Evolutionary conservation across 2,113 vertebrate species (phyloP), one percentile per base, ranked within the genome.

Genomic region (Heterocephalus glaber): DNA sequence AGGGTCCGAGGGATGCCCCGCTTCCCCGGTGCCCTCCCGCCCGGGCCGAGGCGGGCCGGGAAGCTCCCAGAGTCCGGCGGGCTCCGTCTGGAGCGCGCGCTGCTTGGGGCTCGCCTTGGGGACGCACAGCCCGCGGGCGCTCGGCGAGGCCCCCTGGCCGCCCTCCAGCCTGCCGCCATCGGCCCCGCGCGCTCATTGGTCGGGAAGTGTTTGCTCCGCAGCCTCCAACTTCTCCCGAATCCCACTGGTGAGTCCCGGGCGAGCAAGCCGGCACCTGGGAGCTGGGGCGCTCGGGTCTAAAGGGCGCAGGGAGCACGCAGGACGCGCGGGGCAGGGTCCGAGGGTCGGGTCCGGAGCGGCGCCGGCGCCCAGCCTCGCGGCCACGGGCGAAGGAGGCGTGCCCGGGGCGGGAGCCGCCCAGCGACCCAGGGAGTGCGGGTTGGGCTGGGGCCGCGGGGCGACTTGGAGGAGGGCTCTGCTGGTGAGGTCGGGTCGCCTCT

Each of bases 141-240:
- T 12, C 91, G 12, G 72, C 86, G 5, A 61, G 52, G 90, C 76
- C 60, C 66, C 47, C 44, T 3, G 8, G 54, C 24, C 26, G 80
- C 84, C n/a, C 47, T 33, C 41, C 74, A 35, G 70, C 47, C 70
- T 44, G 33, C 74, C 19, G 22, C 81, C 52, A n/a, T 63, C 38
- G 86, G 96, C 95, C 89, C 70, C 76, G 93, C 61, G 95, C 93
- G 70, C 94, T 92, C 94, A 95, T 91, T 89, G 95, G 96, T 90
- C 86, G 89, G 91, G 79, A 96, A 63, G 95, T 35, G 96, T 88
- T 54, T 66, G 96, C 79, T 96, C 95, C 0, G 96, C 96, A 79
- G 90, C 95, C 74, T 72, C 61, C 95, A 97, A 97, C 96, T 97
- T 97, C 95, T 96, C 92, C 96, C 90, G 58, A 6, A 77, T n/a